A percentile compares a stretch with the other conserved stretches of the same genome.
phyloP scores from a whole-genome alignment of 2,113 vertebrate genomes.

The Ailuropoda melanoleuca region DNA sequence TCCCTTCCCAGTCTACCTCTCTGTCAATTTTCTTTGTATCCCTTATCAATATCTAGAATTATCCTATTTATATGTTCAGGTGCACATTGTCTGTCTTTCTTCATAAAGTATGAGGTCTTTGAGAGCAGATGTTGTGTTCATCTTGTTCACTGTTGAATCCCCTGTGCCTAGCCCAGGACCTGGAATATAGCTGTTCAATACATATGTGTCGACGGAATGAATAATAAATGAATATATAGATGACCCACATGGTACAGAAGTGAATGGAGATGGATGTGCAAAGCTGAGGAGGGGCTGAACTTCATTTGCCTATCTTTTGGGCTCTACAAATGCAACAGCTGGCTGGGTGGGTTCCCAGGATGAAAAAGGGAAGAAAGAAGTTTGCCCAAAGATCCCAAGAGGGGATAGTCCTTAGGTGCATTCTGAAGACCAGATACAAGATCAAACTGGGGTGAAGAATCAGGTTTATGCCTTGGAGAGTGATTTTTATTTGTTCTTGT shows the following conservation, averaged over 20 bases:
- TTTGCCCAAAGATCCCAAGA: background rate
- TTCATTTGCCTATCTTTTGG: background rate
- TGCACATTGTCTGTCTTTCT: background rate
- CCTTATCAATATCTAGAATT: background rate
- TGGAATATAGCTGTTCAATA: background rate
- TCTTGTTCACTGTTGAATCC: background rate
- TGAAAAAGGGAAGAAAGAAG: background rate
- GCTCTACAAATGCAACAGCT: background rate
- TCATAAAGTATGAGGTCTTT: constrained; percentile 7
- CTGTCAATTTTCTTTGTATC: background rate
- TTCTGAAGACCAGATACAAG: background rate
- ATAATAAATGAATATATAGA: background rate
- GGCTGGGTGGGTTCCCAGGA: background rate
- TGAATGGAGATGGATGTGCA: background rate
- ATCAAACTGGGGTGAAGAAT: background rate
- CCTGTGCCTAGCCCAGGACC: background rate
- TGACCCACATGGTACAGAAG: background rate
- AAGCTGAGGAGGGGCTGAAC: background rate
- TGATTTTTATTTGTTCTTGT: background rate
- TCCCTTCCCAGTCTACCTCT: background rate
- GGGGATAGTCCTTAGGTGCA: background rate
- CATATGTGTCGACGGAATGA: background rate
- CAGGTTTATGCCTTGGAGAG: background rate
- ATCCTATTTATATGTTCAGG: background rate
- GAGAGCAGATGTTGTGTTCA: background rate